These are phyloP conservation scores for Tiliqua scincoides DNA, from an alignment of 2,113 vertebrate species.

Conservation along the genomic window DNA sequence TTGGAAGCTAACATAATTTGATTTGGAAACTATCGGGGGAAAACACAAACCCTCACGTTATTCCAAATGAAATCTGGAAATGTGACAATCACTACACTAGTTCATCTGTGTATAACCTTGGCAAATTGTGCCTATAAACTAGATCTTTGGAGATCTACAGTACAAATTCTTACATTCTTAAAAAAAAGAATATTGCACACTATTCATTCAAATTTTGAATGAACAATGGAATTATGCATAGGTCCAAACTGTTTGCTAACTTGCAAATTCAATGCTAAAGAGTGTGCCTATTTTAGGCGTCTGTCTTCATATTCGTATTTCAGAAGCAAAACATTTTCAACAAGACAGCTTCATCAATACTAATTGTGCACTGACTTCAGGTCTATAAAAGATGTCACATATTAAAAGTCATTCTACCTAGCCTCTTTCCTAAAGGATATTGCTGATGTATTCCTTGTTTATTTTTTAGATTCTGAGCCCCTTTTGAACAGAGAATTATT, in stretches of 20 bases:
- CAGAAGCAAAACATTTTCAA: slow-evolving; percentile 14
- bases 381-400: neutral
- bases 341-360: neutral
- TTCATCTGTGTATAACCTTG: neutral
- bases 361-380: neutral
- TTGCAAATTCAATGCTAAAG: neutral
- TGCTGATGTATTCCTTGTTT: too few relatives aligned
- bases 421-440: too few relatives aligned
- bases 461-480: too few relatives aligned
- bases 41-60: neutral
- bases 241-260: neutral
- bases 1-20: too few relatives aligned
- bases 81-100: neutral
- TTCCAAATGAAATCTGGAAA: neutral
- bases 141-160: neutral
- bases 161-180: neutral
- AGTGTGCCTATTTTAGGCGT: neutral
- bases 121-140: neutral
- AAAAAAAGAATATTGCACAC: neutral
- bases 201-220: neutral
- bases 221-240: neutral
- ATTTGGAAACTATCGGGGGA: neutral
- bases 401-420: neutral
- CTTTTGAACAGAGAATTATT: too few relatives aligned
- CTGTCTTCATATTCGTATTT: neutral